phyloP scores from a whole-genome alignment of 2,888 invertebrate genomes.

The Drosophila conformis region DNA sequence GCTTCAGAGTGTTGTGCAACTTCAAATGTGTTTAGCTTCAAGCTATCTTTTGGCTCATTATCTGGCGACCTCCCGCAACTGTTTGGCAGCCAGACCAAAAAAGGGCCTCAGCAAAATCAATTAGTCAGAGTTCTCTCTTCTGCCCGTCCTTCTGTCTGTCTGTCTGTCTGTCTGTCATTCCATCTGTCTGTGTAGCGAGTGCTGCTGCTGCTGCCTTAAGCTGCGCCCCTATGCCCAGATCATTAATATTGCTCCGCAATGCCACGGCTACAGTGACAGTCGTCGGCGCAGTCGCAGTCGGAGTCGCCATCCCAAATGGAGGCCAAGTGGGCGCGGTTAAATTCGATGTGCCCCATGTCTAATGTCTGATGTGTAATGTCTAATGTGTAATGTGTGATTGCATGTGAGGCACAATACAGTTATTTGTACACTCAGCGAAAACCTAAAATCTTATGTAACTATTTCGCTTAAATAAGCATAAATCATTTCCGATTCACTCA shows the following conservation, averaged over 20 bases:
- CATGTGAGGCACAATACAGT: constrained; percentile 13
- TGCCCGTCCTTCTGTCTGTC: not conserved
- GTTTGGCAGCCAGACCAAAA: constrained; percentile 37
- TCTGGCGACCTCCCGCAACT: constrained; percentile 52
- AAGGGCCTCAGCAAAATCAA: constrained; percentile 65
- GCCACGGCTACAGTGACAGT: constrained; percentile 43
- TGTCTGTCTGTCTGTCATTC: not conserved
- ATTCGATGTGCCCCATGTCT: constrained; percentile 14
- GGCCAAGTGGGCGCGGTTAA: constrained; percentile 49
- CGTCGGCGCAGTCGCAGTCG: constrained; percentile 12
- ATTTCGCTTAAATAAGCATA: not conserved
- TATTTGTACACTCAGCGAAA: constrained; percentile 3
- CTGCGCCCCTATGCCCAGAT: constrained; percentile 52
- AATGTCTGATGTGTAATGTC: constrained; percentile 8
- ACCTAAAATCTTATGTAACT: not conserved
- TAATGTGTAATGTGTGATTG: constrained; percentile 21
- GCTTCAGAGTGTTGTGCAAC: constrained; percentile 57
- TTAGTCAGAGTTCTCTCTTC: constrained; percentile 56
- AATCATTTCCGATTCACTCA: not conserved
- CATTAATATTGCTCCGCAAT: constrained; percentile 58
- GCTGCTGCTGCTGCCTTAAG: constrained; percentile 37
- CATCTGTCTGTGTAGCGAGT: not conserved
- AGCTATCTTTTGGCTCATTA: constrained; percentile 41
- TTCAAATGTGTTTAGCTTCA: constrained; percentile 31
- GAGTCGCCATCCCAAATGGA: constrained; percentile 37